Evolutionary conservation across 2,888 invertebrate genomes (phyloP).

Genomic region (Tiphia femorata): DNA sequence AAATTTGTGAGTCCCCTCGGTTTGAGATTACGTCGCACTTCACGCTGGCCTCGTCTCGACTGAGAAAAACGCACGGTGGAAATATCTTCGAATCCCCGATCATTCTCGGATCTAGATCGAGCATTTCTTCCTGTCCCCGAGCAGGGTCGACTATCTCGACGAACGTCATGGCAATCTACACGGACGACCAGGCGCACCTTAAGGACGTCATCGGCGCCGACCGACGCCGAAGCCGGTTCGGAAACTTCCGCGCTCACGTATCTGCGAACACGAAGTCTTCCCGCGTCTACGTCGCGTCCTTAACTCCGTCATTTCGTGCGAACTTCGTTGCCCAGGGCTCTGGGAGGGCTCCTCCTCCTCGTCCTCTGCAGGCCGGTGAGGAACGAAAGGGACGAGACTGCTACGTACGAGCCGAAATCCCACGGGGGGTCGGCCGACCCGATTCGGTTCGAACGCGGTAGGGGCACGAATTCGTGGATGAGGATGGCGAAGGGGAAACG

Average conservation of each 20-base stretch:
- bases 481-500: conserved; percentile 1
- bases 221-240: conserved; percentile 10
- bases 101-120: neutral
- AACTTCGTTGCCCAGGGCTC: conserved; percentile 29
- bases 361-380: conserved; percentile 14
- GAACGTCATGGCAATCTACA: no score
- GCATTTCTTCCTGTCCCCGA: neutral
- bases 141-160: neutral
- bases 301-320: conserved; percentile 25
- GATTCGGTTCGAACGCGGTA: conserved; percentile 22
- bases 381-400: conserved; percentile 9
- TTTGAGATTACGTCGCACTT: no score
- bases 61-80: neutral
- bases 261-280: conserved; percentile 4
- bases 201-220: conserved; percentile 11
- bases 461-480: no score
- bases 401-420: conserved; percentile 29
- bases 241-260: conserved; percentile 25
- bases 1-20: no score
- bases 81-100: neutral
- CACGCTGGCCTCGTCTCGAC: no score
- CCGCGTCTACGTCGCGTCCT: conserved; percentile 6
- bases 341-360: conserved; percentile 5
- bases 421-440: conserved; percentile 33
- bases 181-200: no score